Conservation (phyloP, 2,888 invertebrate genomes). For the Xylota sylvarum region DNA sequence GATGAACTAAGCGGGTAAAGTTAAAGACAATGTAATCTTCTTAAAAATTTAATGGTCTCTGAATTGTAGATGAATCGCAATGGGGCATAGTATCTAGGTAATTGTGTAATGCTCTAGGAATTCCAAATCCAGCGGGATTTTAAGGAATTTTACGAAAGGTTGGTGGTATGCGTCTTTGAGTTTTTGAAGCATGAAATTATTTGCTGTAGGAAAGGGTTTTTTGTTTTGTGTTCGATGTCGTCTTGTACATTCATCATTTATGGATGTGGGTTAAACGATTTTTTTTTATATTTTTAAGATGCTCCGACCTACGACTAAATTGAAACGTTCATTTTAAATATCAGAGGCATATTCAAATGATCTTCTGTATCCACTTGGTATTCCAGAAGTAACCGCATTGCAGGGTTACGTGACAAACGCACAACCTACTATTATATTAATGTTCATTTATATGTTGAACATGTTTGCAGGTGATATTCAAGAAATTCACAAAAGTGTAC, state of each 20-base stretch:
- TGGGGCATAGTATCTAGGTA: constrained; percentile 2
- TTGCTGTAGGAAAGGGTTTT: constrained; percentile 5
- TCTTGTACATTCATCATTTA: background rate
- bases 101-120: background rate
- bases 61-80: constrained; percentile 15
- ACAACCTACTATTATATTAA: too few relatives aligned
- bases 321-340: constrained; percentile 3
- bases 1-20: background rate
- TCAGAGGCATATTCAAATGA: too few relatives aligned
- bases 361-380: background rate
- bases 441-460: too few relatives aligned
- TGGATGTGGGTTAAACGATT: background rate
- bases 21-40: constrained; percentile 17
- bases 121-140: background rate
- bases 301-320: background rate
- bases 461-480: too few relatives aligned
- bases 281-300: background rate
- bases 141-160: background rate
- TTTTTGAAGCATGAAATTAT: background rate
- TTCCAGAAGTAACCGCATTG: background rate
- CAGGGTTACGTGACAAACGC: too few relatives aligned
- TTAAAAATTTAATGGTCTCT: constrained; percentile 27
- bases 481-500: too few relatives aligned
- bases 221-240: too few relatives aligned
- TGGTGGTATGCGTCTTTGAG: background rate